Conservation (phyloP, 92 coral and sea anemone genomes). For the Galaxea fascicularis region DNA sequence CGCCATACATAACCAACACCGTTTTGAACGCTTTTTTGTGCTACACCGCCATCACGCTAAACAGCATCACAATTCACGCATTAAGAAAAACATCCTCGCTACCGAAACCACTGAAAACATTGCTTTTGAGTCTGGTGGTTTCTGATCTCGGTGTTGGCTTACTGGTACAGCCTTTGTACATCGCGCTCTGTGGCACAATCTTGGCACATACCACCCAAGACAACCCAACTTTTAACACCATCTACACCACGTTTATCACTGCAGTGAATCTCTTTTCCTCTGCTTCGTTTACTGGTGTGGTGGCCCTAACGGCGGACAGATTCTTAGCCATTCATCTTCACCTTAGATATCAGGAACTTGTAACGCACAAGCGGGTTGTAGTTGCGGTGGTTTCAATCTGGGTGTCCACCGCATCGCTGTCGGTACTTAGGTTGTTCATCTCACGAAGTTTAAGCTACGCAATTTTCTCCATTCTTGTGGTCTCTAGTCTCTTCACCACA, state of each 20-base stretch:
- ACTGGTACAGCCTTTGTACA: conserved; percentile 10
- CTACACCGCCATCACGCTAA: conserved; percentile 23
- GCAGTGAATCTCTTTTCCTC: background rate
- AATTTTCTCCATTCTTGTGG: background rate
- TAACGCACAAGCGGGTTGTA: background rate
- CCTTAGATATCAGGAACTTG: conserved; percentile 15
- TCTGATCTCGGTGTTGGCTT: conserved; percentile 31
- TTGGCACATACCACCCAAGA: background rate
- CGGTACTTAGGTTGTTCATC: background rate
- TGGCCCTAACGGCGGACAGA: conserved; percentile 2
- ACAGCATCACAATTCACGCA: conserved; percentile 32
- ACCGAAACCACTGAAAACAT: conserved; percentile 6
- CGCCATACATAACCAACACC: background rate
- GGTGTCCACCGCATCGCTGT: background rate
- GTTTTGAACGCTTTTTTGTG: background rate
- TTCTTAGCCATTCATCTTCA: conserved; percentile 19
- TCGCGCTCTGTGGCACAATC: background rate
- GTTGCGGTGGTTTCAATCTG: background rate
- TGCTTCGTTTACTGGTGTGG: background rate
- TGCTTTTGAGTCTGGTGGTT: conserved; percentile 29
- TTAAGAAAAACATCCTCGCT: conserved; percentile 1
- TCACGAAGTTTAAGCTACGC: background rate
- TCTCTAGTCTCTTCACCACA: background rate
- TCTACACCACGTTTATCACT: background rate
- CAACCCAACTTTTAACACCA: background rate